phyloP scores from a whole-genome alignment of 2,888 invertebrate species.

The Zygaena filipendulae region DNA sequence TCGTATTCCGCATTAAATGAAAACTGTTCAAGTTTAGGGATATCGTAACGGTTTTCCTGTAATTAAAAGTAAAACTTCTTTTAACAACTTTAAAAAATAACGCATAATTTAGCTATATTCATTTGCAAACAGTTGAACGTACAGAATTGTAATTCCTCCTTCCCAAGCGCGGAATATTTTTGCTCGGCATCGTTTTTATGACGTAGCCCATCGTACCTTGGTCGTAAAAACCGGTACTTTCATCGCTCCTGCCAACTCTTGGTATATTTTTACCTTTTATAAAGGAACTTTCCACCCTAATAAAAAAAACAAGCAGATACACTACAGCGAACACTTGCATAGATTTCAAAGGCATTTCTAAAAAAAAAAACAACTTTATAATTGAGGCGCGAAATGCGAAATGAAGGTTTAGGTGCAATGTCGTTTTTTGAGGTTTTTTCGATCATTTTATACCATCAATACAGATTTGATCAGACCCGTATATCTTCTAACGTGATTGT shows the following conservation, averaged over 20 bases:
- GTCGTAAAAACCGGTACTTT: conserved; percentile 41
- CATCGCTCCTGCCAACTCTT: conserved; percentile 53
- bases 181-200: conserved; percentile 48
- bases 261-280: conserved; percentile 58
- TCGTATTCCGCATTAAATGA: conserved; percentile 29
- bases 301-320: conserved; percentile 35
- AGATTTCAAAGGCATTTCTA: too few relatives aligned
- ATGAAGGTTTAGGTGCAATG: conserved; percentile 5
- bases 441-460: too few relatives aligned
- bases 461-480: too few relatives aligned
- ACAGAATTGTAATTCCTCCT: conserved; percentile 57
- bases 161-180: conserved; percentile 59
- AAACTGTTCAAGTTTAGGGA: conserved; percentile 45
- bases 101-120: too few relatives aligned
- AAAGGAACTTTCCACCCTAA: conserved; percentile 39
- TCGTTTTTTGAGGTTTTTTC: too few relatives aligned
- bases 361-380: too few relatives aligned
- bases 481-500: too few relatives aligned
- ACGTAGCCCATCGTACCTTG: conserved; percentile 51
- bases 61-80: conserved; percentile 19
- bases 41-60: conserved; percentile 51
- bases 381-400: conserved; percentile 17
- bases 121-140: too few relatives aligned
- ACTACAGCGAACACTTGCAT: conserved; percentile 30
- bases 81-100: too few relatives aligned